Evolutionary conservation across 1,140 invertebrate species (phyloP), one percentile per base, ranked within the genome.

Genomic region (Cephus cinctus): DNA sequence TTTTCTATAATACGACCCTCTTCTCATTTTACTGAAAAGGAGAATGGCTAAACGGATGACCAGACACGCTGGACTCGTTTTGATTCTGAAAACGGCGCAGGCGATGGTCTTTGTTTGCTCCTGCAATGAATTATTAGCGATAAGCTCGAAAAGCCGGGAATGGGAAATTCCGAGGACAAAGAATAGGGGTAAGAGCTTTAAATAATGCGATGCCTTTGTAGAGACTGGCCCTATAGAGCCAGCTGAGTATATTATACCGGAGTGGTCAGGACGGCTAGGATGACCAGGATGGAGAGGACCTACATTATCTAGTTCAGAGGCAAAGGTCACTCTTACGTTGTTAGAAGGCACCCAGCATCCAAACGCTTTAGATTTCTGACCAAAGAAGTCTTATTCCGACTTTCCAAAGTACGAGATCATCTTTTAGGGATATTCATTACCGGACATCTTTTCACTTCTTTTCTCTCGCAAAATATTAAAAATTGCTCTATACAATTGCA

Each of bases 181-280:
- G 61, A 65, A 57, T 61, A 47, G 59, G 47, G 55, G 51, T 56
- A 63, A 63, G 54, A 59, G 56, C 49, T 61, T 63, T 65, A 63
- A 67, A 65, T 67, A 67, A 67, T 65, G 56, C 61, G 61, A 61
- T 50, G 51, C 54, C 57, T 65, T 65, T 61, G 56, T 57, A 55
- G 60, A 42, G 43, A 54, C 38, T 50, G 39, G 50, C 34, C 25
- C 25, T 45, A 46, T 49, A 41, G 30, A 27, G 11, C 18, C 3
- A 39, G 20, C 21, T 47, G 52, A 60, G 60, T 65, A 60, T 56
- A 57, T 65, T 60, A 60, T 47, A 47, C 50, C 30, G 48, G 60
- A 34, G n/a, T n/a, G n/a, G n/a, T n/a, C n/a, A n/a, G n/a, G n/a
- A n/a, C n/a, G n/a, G n/a, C n/a, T n/a, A n/a, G n/a, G n/a, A n/a